phyloP scores from a whole-genome alignment of 2,797 vertebrate genomes.

The Chaenodraco wilsoni region DNA sequence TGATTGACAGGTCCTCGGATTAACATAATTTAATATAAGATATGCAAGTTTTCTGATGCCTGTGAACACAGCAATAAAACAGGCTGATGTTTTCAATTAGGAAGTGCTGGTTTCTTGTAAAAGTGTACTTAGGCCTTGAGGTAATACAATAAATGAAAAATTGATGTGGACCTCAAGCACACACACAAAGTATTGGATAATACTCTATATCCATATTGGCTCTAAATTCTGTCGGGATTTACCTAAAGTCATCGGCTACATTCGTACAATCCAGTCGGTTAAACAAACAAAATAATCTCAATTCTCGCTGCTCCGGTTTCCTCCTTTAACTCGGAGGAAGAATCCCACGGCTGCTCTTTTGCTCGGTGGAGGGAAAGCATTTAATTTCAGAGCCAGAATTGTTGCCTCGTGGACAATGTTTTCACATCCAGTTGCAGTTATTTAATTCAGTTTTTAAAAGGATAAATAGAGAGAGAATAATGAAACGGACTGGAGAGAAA shows the following conservation, averaged over 20 bases:
- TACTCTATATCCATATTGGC: slow-evolving; percentile 8
- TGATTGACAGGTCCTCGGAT: slow-evolving; percentile 43
- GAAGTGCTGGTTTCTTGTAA: neutral
- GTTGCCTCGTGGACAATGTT: slow-evolving; percentile 69
- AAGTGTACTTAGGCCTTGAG: neutral
- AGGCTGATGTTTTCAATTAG: slow-evolving; percentile 10
- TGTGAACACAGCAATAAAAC: neutral
- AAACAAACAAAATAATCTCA: slow-evolving; percentile 52
- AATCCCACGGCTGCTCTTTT: slow-evolving; percentile 45
- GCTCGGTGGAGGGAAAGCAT: slow-evolving; percentile 45
- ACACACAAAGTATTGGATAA: slow-evolving; percentile 23
- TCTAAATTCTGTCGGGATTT: slow-evolving; percentile 32
- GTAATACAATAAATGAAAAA: slow-evolving; percentile 32
- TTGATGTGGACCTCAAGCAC: slow-evolving; percentile 5
- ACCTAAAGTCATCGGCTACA: slow-evolving; percentile 33
- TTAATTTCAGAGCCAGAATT: slow-evolving; percentile 67
- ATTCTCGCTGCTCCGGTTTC: slow-evolving; percentile 35
- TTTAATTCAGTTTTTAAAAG: slow-evolving; percentile 65
- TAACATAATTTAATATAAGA: slow-evolving; percentile 17
- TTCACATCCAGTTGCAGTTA: slow-evolving; percentile 66
- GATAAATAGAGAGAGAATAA: slow-evolving; percentile 68
- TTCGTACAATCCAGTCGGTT: slow-evolving; percentile 34
- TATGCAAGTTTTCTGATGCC: neutral
- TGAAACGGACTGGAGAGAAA: slow-evolving; percentile 59
- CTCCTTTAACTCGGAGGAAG: slow-evolving; percentile 36